Percentiles rank a stretch among this genome's conserved stretches.
Evolutionary conservation across 2,113 vertebrate species (phyloP).

Genomic region (Trichechus manatus): DNA sequence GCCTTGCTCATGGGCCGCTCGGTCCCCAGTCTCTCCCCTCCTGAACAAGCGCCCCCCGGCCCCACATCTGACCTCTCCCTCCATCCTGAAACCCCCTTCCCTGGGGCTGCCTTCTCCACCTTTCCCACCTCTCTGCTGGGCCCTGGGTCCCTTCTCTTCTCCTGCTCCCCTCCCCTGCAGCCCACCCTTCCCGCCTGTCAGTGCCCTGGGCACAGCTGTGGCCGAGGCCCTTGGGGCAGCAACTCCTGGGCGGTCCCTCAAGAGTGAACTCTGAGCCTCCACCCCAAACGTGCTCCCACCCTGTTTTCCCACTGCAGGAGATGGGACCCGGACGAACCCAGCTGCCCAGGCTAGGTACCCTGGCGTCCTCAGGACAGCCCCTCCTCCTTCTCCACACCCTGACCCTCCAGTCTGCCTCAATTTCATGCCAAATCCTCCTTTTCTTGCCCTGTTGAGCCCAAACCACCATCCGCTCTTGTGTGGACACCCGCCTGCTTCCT

Average conservation of each 20-base stretch:
- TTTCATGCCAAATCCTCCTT: rapidly evolving
- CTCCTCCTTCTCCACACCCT: background rate
- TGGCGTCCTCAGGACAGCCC: background rate
- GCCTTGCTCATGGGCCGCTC: background rate
- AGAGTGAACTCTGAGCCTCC: background rate
- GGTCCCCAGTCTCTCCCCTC: background rate
- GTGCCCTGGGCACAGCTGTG: background rate
- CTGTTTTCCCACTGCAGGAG: background rate
- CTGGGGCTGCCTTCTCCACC: background rate
- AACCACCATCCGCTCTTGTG: rapidly evolving
- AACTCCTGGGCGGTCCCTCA: background rate
- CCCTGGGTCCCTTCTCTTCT: background rate
- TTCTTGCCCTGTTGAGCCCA: background rate
- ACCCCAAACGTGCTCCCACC: background rate
- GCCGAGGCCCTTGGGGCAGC: background rate
- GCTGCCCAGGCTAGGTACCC: too few relatives aligned
- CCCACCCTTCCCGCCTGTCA: too few relatives aligned
- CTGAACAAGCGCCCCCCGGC: background rate
- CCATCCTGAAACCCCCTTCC: background rate
- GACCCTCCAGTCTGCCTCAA: background rate
- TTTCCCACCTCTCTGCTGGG: background rate
- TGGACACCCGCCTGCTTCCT: rapidly evolving
- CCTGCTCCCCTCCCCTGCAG: background rate
- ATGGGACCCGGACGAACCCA: background rate
- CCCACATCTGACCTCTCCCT: background rate